Evolutionary conservation across 2,888 invertebrate genomes (phyloP).

Genomic region (Aphodius granarius): DNA sequence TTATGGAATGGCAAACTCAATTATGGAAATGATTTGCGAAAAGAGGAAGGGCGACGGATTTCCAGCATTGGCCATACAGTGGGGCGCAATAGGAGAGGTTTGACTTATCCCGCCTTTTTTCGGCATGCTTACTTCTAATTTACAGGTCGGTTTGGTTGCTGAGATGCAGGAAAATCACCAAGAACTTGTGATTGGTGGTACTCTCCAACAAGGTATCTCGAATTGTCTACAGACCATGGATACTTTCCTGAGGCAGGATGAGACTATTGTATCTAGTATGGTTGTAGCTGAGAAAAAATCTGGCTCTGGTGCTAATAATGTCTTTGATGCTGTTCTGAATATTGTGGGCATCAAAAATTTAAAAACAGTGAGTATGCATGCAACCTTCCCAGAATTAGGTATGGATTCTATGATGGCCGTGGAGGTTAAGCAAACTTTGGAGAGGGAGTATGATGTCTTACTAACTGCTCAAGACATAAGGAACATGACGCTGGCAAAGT

Average conservation of each 20-base stretch:
- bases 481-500: constrained; percentile 76
- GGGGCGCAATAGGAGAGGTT: constrained; percentile 37
- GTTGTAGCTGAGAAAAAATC: constrained; percentile 70
- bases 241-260: constrained; percentile 67
- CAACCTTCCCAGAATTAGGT: constrained; percentile 70
- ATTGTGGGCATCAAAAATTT: constrained; percentile 67
- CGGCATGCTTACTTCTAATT: neutral
- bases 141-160: constrained; percentile 66
- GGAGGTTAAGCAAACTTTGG: no score
- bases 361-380: constrained; percentile 70
- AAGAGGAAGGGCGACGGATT: constrained; percentile 45
- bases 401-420: no score
- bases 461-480: no score
- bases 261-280: constrained; percentile 69
- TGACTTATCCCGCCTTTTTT: constrained; percentile 48
- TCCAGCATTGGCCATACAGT: constrained; percentile 36
- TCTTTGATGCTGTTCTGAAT: constrained; percentile 71
- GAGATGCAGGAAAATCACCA: constrained; percentile 47
- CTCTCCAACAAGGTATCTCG: constrained; percentile 23
- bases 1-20: constrained; percentile 86
- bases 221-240: constrained; percentile 64
- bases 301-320: constrained; percentile 40
- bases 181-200: constrained; percentile 42
- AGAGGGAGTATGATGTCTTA: no score
- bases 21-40: constrained; percentile 57